Evolutionary conservation across 2,797 vertebrate genomes (phyloP), one percentile per base, ranked within the genome.

Genomic region (Leptodactylus fallax): DNA sequence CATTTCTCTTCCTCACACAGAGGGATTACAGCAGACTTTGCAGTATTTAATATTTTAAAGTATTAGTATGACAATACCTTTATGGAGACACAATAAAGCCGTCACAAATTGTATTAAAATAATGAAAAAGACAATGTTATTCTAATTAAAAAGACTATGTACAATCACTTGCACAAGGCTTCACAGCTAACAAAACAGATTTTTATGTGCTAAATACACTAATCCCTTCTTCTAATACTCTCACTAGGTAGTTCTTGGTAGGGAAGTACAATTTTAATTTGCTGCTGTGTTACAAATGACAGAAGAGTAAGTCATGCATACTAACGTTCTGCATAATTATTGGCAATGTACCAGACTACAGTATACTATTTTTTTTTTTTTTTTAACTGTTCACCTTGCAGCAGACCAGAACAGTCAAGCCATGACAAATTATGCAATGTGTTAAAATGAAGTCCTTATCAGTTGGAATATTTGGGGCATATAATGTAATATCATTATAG

Each of bases 221-320:
- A 81, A 47, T 23, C 45, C 58, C 60, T 63, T 72, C 7, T 27
- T 74, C 27, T 81, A 63, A 81, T 63, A n/a, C 36, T 81, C 58
- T 81, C 58, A 23, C 61, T 23, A 25, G 58, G 58, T 49, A 65
- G 61, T 12, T 63, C 14, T 16, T 81, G 36, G 10, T 81, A 60
- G 78, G 55, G 55, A 81, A 81, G 79, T 63, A 12, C 36, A 80
- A 63, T 81, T 81, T 81, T 63, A 63, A 81, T 81, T 65, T 63
- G 17, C 36, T 81, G 79, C 58, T 81, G 78, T 60, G 58, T 80
- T 80, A 60, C 79, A 80, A 80, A 80, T 80, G 79, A 80, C 36
- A 9, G 56, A 60, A 61, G 17, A 80, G 10, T 16, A 63, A 49
- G 79, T 49, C 58, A 63, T 65, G 79, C 79, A 81, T 81, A 81